phyloP scores from a whole-genome alignment of 1,140 invertebrate genomes.

The Helicoverpa armigera region DNA sequence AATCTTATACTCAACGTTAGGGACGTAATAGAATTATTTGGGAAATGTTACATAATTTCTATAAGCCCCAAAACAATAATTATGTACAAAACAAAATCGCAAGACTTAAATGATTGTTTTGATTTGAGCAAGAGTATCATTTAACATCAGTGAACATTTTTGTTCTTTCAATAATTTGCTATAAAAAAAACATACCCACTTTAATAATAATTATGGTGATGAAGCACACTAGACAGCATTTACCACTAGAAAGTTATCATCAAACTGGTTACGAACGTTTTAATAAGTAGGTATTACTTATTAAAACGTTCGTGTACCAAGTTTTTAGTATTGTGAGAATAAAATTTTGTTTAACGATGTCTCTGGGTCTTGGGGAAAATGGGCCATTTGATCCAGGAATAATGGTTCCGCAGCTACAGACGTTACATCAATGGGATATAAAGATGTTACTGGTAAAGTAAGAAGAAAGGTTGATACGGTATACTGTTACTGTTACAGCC shows the following conservation, averaged over 20 bases:
- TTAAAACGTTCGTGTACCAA: conserved; percentile 13
- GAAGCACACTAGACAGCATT: background rate
- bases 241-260: conserved; percentile 31
- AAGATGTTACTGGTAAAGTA: conserved; percentile 52
- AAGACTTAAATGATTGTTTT: too few relatives aligned
- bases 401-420: conserved; percentile 67
- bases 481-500: background rate
- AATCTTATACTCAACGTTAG: too few relatives aligned
- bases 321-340: conserved; percentile 72
- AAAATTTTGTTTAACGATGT: conserved; percentile 78
- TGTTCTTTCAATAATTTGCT: too few relatives aligned
- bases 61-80: too few relatives aligned
- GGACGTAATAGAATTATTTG: too few relatives aligned
- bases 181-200: too few relatives aligned
- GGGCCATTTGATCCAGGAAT: conserved; percentile 76
- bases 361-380: conserved; percentile 62
- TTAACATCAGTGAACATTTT: too few relatives aligned
- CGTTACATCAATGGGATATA: conserved; percentile 68
- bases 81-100: too few relatives aligned
- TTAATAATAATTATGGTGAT: too few relatives aligned
- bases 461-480: conserved; percentile 27
- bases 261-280: conserved; percentile 32
- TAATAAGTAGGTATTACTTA: too few relatives aligned
- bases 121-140: too few relatives aligned
- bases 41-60: too few relatives aligned